Evolutionary conservation across 2,797 vertebrate genomes (phyloP).

Genomic region (Columba guinea): DNA sequence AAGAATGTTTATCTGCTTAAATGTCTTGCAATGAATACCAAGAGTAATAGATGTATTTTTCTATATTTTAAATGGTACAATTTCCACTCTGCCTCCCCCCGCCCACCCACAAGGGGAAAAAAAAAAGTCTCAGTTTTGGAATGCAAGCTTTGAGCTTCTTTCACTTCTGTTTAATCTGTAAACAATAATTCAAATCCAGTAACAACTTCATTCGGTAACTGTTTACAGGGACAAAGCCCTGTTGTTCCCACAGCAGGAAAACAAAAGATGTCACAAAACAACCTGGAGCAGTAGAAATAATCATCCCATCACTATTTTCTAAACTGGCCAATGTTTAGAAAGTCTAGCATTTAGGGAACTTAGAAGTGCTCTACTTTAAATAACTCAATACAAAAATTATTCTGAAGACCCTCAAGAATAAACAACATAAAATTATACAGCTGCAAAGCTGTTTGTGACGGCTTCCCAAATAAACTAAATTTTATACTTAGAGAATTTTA

Average conservation of each 20-base stretch:
- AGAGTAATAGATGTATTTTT: background rate
- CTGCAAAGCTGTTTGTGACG: background rate
- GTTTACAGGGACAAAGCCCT: slow-evolving; percentile 34
- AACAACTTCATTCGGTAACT: slow-evolving; percentile 11
- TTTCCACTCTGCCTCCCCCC: background rate
- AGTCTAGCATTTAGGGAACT: background rate
- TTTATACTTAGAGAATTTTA: background rate
- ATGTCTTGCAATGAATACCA: background rate
- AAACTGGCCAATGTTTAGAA: background rate
- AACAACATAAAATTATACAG: background rate
- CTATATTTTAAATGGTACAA: background rate
- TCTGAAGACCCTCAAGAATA: background rate
- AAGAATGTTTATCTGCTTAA: background rate
- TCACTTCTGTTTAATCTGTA: slow-evolving; percentile 39
- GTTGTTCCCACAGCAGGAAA: slow-evolving; percentile 4
- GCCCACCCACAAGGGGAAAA: no score
- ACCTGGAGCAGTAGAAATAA: slow-evolving; percentile 6
- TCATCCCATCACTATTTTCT: background rate
- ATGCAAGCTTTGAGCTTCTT: slow-evolving; percentile 26
- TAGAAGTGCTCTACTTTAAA: background rate
- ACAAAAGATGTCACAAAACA: background rate
- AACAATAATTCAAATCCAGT: slow-evolving; percentile 36
- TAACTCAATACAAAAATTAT: background rate
- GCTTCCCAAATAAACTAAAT: background rate
- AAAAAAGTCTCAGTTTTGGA: background rate